These are phyloP conservation scores for Athrips mouffetella DNA, from an alignment of 2,888 invertebrate genomes.

Conservation along the genomic window DNA sequence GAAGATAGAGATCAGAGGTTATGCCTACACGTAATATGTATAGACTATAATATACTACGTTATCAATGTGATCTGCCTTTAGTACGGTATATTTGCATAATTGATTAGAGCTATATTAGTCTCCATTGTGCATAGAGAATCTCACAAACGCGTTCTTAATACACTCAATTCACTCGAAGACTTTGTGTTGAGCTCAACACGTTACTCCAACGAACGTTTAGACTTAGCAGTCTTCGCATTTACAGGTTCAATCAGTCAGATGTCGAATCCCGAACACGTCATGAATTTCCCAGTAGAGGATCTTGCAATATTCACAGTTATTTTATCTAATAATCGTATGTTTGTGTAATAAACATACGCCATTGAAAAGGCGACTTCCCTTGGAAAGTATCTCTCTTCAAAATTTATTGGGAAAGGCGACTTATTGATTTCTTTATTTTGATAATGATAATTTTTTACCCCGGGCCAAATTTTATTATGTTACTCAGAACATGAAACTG, in stretches of 20 bases:
- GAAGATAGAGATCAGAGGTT: too few relatives aligned
- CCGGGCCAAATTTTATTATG: too few relatives aligned
- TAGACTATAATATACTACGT: too few relatives aligned
- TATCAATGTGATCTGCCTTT: constrained; percentile 10
- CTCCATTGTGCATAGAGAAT: constrained; percentile 9
- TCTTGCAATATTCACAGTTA: constrained; percentile 51
- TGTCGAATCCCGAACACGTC: constrained; percentile 44
- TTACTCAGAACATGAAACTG: too few relatives aligned
- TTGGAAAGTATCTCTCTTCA: too few relatives aligned
- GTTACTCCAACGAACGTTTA: too few relatives aligned
- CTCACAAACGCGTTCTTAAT: too few relatives aligned
- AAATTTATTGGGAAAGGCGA: too few relatives aligned
- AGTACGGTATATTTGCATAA: constrained; percentile 16
- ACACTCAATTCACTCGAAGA: not conserved
- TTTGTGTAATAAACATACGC: not conserved
- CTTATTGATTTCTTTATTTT: too few relatives aligned
- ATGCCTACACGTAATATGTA: too few relatives aligned
- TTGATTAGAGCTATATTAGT: constrained; percentile 14
- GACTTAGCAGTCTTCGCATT: constrained; percentile 34
- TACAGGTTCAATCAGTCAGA: constrained; percentile 62
- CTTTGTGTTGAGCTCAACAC: not conserved
- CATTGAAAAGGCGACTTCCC: too few relatives aligned
- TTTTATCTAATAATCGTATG: constrained; percentile 14
- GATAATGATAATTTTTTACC: too few relatives aligned
- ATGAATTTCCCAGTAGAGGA: constrained; percentile 62